A percentile compares a stretch with the other conserved stretches of the same genome.
Conservation (phyloP, 2,888 invertebrate genomes). For the Tetragonisca angustula region DNA sequence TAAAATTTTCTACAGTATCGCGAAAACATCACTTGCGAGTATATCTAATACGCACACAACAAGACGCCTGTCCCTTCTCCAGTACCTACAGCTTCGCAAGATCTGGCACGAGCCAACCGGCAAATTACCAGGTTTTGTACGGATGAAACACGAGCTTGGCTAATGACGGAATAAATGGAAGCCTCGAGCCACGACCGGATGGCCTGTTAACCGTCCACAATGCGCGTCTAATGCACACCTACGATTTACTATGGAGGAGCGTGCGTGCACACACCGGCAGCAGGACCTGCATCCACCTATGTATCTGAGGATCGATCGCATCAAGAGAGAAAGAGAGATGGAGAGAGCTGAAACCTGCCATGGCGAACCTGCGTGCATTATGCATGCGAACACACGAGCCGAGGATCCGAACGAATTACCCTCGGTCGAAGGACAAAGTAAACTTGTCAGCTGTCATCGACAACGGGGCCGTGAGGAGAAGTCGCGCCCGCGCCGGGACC, state of each 20-base stretch:
- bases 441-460: conserved; percentile 43
- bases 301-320: conserved; percentile 49
- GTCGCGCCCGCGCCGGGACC: conserved; percentile 13
- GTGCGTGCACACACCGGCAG: not conserved
- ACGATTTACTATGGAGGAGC: conserved; percentile 34
- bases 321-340: not conserved
- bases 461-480: conserved; percentile 9
- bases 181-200: conserved; percentile 27
- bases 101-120: conserved; percentile 22
- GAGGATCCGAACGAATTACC: conserved; percentile 48
- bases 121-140: conserved; percentile 19
- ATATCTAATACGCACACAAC: too few relatives aligned
- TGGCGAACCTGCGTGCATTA: conserved; percentile 37
- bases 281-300: not conserved
- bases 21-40: too few relatives aligned
- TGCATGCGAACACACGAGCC: conserved; percentile 28
- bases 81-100: not conserved
- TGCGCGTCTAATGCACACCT: conserved; percentile 49
- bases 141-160: conserved; percentile 33
- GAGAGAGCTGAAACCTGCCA: not conserved
- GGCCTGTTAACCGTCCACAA: conserved; percentile 36
- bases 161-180: conserved; percentile 48
- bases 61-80: not conserved
- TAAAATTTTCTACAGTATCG: not conserved
- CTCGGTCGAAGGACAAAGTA: conserved; percentile 41